A percentile compares a stretch with the other conserved stretches of the same genome.
Evolutionary conservation across 2,888 invertebrate species (phyloP).

Genomic region (Harpalus rubripes): DNA sequence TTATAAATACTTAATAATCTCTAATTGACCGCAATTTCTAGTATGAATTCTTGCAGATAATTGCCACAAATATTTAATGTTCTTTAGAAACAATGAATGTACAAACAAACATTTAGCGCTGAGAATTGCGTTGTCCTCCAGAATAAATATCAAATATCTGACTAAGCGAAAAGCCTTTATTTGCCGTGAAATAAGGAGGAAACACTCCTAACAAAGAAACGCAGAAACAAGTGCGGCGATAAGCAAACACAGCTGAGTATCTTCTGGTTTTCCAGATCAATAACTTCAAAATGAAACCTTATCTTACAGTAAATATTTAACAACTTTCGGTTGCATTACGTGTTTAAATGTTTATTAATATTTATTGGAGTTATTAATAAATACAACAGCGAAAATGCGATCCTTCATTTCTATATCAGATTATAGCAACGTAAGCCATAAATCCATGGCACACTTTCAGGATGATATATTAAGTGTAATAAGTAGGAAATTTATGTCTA

Average conservation of each 20-base stretch:
- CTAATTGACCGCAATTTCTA: neutral
- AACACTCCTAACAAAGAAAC: constrained; percentile 39
- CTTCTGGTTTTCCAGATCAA: constrained; percentile 56
- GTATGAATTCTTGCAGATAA: neutral
- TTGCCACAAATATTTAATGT: constrained; percentile 19
- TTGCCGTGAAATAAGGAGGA: constrained; percentile 31
- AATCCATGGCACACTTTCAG: constrained; percentile 49
- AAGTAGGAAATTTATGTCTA: constrained; percentile 51
- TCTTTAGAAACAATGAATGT: neutral
- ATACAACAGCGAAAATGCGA: constrained; percentile 42
- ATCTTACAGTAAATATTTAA: constrained; percentile 41
- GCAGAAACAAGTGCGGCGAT: constrained; percentile 48
- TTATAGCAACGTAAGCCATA: constrained; percentile 30
- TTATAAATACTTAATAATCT: neutral
- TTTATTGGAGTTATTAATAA: constrained; percentile 43
- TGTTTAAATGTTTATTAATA: constrained; percentile 53
- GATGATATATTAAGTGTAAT: constrained; percentile 54
- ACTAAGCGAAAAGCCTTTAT: constrained; percentile 45
- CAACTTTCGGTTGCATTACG: constrained; percentile 45
- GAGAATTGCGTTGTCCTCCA: constrained; percentile 25
- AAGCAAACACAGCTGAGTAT: constrained; percentile 58
- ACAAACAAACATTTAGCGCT: constrained; percentile 29
- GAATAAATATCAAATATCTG: constrained; percentile 47
- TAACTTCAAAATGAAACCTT: constrained; percentile 57
- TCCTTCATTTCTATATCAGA: constrained; percentile 49